Conservation (phyloP, 2,113 vertebrate genomes). For the Penelope pileata region DNA sequence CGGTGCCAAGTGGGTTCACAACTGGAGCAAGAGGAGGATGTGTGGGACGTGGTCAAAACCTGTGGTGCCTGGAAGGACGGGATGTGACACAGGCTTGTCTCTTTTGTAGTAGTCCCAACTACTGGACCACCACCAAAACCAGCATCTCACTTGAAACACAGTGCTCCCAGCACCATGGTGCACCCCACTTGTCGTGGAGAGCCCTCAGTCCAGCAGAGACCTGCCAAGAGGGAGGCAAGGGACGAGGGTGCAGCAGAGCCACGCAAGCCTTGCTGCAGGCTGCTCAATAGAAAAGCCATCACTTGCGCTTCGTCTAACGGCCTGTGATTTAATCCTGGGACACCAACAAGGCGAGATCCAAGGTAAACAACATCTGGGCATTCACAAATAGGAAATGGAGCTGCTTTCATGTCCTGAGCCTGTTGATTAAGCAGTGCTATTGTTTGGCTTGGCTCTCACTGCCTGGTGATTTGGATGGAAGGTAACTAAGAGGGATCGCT, state of each 20-base stretch:
- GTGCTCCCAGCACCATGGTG: fast-evolving
- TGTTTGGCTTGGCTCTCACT: background rate
- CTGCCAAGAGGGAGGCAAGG: background rate
- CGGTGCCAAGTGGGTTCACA: background rate
- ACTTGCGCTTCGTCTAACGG: background rate
- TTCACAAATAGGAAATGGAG: slow-evolving; percentile 75
- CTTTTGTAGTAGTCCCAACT: background rate
- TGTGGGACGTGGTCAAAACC: background rate
- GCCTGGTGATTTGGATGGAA: background rate
- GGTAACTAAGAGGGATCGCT: slow-evolving; percentile 27
- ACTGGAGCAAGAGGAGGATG: background rate
- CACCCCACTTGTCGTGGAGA: background rate
- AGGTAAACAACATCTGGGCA: slow-evolving; percentile 75
- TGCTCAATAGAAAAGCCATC: background rate
- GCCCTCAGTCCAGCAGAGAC: background rate
- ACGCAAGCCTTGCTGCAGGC: background rate
- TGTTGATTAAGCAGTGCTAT: slow-evolving; percentile 45
- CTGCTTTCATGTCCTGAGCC: slow-evolving; percentile 62
- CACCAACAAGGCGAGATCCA: slow-evolving; percentile 44
- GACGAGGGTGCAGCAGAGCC: background rate
- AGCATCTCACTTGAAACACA: fast-evolving
- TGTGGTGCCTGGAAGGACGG: background rate
- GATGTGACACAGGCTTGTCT: background rate
- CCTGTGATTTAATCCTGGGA: slow-evolving; percentile 24
- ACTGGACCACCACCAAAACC: background rate